Evolutionary conservation across 2,113 vertebrate genomes (phyloP), one percentile per base, ranked within the genome.

Genomic region (Morone chrysops): DNA sequence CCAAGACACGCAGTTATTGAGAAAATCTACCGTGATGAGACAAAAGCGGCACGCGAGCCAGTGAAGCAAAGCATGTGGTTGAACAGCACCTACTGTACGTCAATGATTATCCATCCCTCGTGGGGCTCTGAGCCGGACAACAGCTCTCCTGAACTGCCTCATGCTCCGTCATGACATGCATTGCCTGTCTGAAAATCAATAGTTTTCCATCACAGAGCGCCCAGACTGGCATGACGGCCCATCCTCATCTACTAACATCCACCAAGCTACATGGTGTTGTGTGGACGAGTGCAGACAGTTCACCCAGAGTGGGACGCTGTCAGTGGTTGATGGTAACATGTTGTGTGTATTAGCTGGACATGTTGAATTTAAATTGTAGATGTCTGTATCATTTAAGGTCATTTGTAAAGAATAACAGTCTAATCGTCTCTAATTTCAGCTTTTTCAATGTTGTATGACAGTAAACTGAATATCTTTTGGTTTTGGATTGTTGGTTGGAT

Each of bases 181-280:
- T 59, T 36, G 82, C 25, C 50, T 73, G 75, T 53, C 60, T 79
- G 48, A 81, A 81, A 86, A 93, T 94, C 93, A 90, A 93, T 93
- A 90, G 10, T 62, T 82, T 87, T 77, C 89, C 88, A 92, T 92
- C 90, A 69, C 16, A 13, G 40, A 69, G 66, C 41, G 13, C 54
- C 59, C 56, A 36, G 25, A 80, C 59, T 81, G 82, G 70, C 63
- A 56, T 67, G 63, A 57, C 71, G 71, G 68, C 68, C 85, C 56
- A 54, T 80, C 74, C 74, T 70, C 10, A 40, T 56, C 36, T 18
- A 4, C 73, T 38, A 59, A 54, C 63, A 20, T 85, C 41, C 59
- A 25, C 47, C 67, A 7, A 73, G 57, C 82, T 70, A 6, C 48
- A n/a, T n/a, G n/a, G n/a, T n/a, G n/a, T n/a, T n/a, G n/a, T n/a